Conservation (phyloP, 2,113 vertebrate genomes). For the Salvelinus alpinus region DNA sequence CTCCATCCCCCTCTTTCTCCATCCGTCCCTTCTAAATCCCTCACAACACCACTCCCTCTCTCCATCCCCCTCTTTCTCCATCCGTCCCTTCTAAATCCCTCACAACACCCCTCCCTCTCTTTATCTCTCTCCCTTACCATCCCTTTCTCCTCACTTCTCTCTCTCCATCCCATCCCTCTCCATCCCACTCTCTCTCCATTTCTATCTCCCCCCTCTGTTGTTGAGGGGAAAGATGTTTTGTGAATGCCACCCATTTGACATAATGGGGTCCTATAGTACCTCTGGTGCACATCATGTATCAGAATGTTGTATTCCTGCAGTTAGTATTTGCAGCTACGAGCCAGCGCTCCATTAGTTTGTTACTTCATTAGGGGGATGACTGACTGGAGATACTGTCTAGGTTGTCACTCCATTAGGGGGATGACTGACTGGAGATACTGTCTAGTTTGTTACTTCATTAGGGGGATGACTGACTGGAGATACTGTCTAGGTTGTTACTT, state of each 20-base stretch:
- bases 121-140: not conserved
- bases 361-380: not conserved
- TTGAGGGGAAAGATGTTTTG: slow-evolving; percentile 30
- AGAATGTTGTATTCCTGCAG: not conserved
- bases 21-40: not conserved
- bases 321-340: not conserved
- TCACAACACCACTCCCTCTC: not conserved
- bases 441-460: no score
- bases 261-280: slow-evolving; percentile 26
- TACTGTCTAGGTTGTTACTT: no score
- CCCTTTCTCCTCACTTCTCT: slow-evolving; percentile 7
- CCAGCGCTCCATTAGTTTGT: not conserved
- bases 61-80: not conserved
- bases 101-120: not conserved
- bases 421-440: no score
- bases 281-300: slow-evolving; percentile 18
- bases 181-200: not conserved
- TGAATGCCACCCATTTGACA: slow-evolving; percentile 30
- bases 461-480: no score
- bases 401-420: not conserved
- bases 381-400: not conserved
- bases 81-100: no score
- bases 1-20: slow-evolving; percentile 12
- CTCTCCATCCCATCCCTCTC: not conserved
- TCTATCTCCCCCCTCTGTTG: slow-evolving; percentile 4